A percentile compares a stretch with the other conserved stretches of the same genome.
Conservation (phyloP, 2,797 vertebrate species). For the Luscinia luscinia region DNA sequence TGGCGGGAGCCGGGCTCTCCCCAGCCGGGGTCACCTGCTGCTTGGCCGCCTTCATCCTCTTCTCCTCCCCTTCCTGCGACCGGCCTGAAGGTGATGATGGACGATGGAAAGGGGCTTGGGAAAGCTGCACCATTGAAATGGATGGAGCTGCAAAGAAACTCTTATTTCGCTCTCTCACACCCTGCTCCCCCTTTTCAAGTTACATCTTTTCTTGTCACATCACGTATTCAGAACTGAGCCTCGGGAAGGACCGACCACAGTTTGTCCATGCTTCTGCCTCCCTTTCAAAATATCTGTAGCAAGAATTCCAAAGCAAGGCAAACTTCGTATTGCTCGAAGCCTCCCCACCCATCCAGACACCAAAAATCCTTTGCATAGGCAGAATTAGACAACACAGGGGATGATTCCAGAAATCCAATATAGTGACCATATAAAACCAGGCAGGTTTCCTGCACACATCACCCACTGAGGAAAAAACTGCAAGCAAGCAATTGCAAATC, state of each 20-base stretch:
- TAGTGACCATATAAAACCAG: conserved; percentile 17
- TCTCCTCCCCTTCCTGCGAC: conserved; percentile 69
- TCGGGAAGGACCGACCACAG: accelerated
- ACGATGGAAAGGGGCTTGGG: conserved; percentile 74
- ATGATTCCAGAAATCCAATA: conserved; percentile 55
- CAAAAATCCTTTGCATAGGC: conserved; percentile 36
- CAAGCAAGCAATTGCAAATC: conserved; percentile 66
- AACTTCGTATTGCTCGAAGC: background rate
- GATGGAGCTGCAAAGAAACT: conserved; percentile 65
- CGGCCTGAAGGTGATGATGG: conserved; percentile 73
- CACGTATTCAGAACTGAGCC: background rate
- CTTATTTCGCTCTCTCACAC: background rate
- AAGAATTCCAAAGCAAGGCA: background rate
- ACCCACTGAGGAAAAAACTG: conserved; percentile 33
- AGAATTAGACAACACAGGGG: background rate
- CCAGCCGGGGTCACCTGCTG: conserved; percentile 67
- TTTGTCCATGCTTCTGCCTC: background rate
- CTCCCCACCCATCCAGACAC: conserved; percentile 6
- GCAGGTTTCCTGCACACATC: background rate
- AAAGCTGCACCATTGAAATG: conserved; percentile 89
- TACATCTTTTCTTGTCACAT: background rate
- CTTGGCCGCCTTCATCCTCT: conserved; percentile 78
- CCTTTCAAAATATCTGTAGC: background rate
- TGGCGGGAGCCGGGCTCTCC: conserved; percentile 68
- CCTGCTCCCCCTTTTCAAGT: background rate